Percentiles rank a stretch among this genome's conserved stretches.
phyloP scores from a whole-genome alignment of 2,113 vertebrate species.

The Spea multiplicata region DNA sequence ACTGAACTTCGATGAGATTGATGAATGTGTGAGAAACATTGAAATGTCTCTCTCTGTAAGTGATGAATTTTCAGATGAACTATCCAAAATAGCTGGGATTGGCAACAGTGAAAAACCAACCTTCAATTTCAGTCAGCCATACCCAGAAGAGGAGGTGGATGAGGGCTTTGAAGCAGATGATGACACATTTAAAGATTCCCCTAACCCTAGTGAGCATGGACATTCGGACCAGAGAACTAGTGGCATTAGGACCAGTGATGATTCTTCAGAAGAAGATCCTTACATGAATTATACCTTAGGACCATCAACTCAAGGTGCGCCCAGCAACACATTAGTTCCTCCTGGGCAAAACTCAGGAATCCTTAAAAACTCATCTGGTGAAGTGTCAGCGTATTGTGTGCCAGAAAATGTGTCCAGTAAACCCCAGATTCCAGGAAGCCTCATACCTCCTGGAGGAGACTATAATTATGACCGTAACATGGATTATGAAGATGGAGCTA shows the following conservation, averaged over 20 bases:
- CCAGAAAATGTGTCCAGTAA: slow-evolving; percentile 66
- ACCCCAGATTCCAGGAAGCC: slow-evolving; percentile 68
- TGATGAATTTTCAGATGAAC: slow-evolving; percentile 48
- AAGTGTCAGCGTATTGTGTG: slow-evolving; percentile 75
- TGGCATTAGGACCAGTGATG: slow-evolving; percentile 92
- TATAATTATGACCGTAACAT: slow-evolving; percentile 83
- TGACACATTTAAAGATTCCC: slow-evolving; percentile 92
- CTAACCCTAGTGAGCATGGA: slow-evolving; percentile 93
- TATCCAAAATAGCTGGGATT: slow-evolving; percentile 44
- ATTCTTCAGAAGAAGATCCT: slow-evolving; percentile 95
- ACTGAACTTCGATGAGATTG: slow-evolving; percentile 95
- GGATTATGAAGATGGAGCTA: slow-evolving; percentile 85
- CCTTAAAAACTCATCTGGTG: slow-evolving; percentile 67
- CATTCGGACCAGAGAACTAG: slow-evolving; percentile 95
- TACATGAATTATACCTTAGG: slow-evolving; percentile 86
- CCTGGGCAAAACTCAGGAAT: slow-evolving; percentile 57
- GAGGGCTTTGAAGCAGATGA: slow-evolving; percentile 94
- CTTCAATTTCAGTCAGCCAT: slow-evolving; percentile 78
- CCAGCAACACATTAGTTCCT: slow-evolving; percentile 55
- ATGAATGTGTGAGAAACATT: slow-evolving; percentile 91
- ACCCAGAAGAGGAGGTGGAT: slow-evolving; percentile 88
- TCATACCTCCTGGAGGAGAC: slow-evolving; percentile 83
- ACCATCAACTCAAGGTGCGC: slow-evolving; percentile 56
- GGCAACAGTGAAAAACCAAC: slow-evolving; percentile 60
- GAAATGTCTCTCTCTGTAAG: slow-evolving; percentile 80